Evolutionary conservation across 1,140 invertebrate species (phyloP), one percentile per base, ranked within the genome.

Genomic region (Tetragonula clypearis): DNA sequence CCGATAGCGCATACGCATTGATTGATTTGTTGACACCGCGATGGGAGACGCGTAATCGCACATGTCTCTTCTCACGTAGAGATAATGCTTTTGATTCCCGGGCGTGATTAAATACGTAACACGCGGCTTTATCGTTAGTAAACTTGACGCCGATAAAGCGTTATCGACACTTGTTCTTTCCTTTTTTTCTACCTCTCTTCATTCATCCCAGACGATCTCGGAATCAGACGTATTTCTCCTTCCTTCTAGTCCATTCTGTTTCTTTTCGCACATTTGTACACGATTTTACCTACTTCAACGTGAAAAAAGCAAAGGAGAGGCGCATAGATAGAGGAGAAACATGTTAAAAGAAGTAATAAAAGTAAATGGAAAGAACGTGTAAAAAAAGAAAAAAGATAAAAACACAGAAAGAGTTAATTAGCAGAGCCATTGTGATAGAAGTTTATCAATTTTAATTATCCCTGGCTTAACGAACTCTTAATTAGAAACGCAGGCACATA

Each of bases 61-160:
- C 60, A 58, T 88, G 87, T 21, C 62, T 65, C 60, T n/a, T 72
- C 84, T 75, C 84, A 89, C 88, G 88, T 89, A 88, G 79, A 68
- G 88, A 89, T 89, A 89, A 89, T 49, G 26, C 62, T 83, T 58
- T 76, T 21, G 84, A 88, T 89, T 79, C 30, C 74, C 72, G 17
- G 21, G 6, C 55, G 56, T 55, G 60, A 85, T 80, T 56, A 60
- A 53, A 26, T 23, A 41, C 9, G 15, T 19, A 23, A 49, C 8
- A 3, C 17, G 2, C 11, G 35, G 3, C 41, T 85, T 87, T 88
- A 88, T 89, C 86, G 26, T 74, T 75, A 60, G 55, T 58, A 75
- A 21, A 81, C 6, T 19, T 35, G 49, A 26, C 3, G 1, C 4
- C 17, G 60, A 83, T 88, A 79, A 86, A 65, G 2, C 66, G 56